Percentiles rank a stretch among this genome's conserved stretches.
Conservation (phyloP, 2,113 vertebrate genomes). For the Gallinago undulata region DNA sequence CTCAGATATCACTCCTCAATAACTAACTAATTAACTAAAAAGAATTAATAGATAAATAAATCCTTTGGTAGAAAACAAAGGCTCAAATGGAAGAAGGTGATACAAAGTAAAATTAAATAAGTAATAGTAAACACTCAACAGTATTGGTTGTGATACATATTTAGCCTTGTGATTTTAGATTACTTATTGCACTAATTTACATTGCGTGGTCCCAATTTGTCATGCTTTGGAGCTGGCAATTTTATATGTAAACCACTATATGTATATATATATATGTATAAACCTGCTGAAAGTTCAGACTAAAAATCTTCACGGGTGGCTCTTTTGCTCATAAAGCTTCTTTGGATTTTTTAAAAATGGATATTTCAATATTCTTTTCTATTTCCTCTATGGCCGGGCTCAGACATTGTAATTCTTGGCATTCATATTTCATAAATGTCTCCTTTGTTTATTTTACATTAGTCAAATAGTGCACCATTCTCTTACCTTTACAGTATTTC, state of each 20-base stretch:
- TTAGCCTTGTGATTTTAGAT: background rate
- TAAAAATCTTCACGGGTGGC: background rate
- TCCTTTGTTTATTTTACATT: slow-evolving; percentile 48
- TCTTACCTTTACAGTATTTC: background rate
- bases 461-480: background rate
- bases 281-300: background rate
- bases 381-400: background rate
- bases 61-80: background rate
- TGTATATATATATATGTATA: background rate
- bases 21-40: background rate
- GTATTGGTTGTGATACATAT: background rate
- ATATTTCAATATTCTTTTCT: background rate
- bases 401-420: slow-evolving; percentile 28
- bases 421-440: background rate
- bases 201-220: background rate
- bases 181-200: background rate
- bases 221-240: background rate
- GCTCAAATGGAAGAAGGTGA: background rate
- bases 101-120: background rate
- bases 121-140: background rate
- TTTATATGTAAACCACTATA: background rate
- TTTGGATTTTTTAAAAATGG: background rate
- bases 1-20: no score
- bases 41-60: background rate
- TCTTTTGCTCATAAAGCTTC: background rate